phyloP scores from a whole-genome alignment of 1,140 invertebrate genomes.

The Steinernema khuongi region DNA sequence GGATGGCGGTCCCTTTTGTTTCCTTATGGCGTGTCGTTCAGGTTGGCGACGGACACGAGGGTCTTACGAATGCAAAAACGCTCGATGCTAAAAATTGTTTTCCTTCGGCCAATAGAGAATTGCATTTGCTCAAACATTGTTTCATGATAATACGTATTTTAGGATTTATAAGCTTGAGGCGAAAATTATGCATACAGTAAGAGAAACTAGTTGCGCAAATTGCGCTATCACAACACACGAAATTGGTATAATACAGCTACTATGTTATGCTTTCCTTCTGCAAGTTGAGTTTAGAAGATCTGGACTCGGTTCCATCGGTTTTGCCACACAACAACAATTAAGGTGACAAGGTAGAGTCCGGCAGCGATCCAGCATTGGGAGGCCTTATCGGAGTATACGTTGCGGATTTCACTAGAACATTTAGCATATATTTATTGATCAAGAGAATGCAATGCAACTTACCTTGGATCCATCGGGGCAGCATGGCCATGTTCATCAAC shows the following conservation, averaged over 20 bases:
- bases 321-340: conserved; percentile 57
- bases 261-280: not conserved
- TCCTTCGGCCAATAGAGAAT: too few relatives aligned
- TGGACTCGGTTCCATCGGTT: conserved; percentile 50
- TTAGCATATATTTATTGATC: not conserved
- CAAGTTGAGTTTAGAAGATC: conserved; percentile 36
- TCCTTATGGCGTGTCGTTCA: too few relatives aligned
- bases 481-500: conserved; percentile 21
- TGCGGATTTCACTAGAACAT: conserved; percentile 42
- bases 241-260: not conserved
- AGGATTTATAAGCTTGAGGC: not conserved
- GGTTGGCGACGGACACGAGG: too few relatives aligned
- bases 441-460: not conserved
- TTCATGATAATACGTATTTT: not conserved
- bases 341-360: conserved; percentile 54
- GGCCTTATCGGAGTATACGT: conserved; percentile 53
- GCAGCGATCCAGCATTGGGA: conserved; percentile 58
- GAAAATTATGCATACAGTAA: not conserved
- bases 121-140: too few relatives aligned
- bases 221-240: not conserved
- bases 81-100: too few relatives aligned
- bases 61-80: too few relatives aligned
- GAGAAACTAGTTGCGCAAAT: not conserved
- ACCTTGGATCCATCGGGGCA: not conserved
- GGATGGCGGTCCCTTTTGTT: too few relatives aligned